These are phyloP conservation scores for Lepidonotus clava DNA, from an alignment of 2,888 invertebrate genomes.

Conservation along the genomic window DNA sequence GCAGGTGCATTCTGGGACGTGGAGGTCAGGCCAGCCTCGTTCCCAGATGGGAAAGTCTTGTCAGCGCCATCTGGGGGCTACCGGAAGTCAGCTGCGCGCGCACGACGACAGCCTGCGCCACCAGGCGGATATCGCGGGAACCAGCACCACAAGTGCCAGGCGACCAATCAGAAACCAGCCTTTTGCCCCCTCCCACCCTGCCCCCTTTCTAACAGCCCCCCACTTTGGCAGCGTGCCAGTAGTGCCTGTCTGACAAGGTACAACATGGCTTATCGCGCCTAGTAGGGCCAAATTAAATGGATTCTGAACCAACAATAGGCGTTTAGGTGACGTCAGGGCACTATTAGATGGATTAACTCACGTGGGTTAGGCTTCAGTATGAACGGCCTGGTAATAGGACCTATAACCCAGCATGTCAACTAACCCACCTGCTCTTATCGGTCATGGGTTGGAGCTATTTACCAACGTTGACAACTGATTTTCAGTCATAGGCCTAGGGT, in stretches of 20 bases:
- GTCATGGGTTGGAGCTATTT: too few relatives aligned
- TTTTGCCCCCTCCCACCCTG: not conserved
- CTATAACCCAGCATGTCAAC: too few relatives aligned
- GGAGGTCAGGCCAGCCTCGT: too few relatives aligned
- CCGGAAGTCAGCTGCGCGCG: slow-evolving; percentile 2
- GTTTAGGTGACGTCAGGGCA: not conserved
- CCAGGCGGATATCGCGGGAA: slow-evolving; percentile 11
- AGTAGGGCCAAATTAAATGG: not conserved
- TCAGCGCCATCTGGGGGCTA: slow-evolving; percentile 17
- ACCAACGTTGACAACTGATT: too few relatives aligned
- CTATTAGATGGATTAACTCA: not conserved
- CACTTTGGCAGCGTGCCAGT: not conserved
- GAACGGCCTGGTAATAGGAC: too few relatives aligned
- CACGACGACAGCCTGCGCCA: not conserved
- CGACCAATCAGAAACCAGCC: not conserved
- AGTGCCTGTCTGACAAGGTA: not conserved
- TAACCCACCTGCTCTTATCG: too few relatives aligned
- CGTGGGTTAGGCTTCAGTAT: too few relatives aligned
- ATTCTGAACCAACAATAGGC: not conserved
- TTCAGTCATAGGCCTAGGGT: too few relatives aligned
- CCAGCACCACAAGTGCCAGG: not conserved
- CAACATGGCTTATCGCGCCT: not conserved
- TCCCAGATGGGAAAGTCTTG: slow-evolving; percentile 39
- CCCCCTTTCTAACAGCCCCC: not conserved
- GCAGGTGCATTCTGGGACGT: too few relatives aligned